Evolutionary conservation across 2,113 vertebrate genomes (phyloP).

Genomic region (Castor canadensis): DNA sequence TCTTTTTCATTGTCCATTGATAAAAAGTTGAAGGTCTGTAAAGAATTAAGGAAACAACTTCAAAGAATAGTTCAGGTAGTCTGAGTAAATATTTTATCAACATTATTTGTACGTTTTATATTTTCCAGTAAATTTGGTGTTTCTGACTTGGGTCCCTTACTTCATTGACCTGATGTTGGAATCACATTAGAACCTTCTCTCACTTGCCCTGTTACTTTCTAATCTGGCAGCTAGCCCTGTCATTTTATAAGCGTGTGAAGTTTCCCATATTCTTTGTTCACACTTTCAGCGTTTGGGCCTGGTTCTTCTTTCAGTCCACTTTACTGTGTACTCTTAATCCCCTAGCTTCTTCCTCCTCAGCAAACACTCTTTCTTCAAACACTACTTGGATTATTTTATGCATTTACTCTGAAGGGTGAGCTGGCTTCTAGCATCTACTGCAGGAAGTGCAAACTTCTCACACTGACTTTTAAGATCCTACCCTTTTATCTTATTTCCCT

Average conservation of each 20-base stretch:
- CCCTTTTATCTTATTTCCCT: not conserved
- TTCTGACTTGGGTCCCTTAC: not conserved
- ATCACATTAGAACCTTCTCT: not conserved
- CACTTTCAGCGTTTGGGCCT: not conserved
- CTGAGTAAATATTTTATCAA: not conserved
- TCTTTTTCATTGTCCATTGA: conserved; percentile 39
- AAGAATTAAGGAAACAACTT: conserved; percentile 23
- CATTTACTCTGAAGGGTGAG: not conserved
- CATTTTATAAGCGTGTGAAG: not conserved
- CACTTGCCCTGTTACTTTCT: not conserved
- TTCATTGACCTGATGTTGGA: not conserved
- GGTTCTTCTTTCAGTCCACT: not conserved
- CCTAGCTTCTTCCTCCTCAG: not conserved
- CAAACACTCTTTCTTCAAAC: not conserved
- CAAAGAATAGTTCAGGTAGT: not conserved
- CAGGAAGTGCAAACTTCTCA: not conserved
- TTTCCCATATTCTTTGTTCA: not conserved
- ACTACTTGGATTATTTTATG: not conserved
- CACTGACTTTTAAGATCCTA: not conserved
- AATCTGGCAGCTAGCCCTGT: not conserved
- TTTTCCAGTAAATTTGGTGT: not conserved
- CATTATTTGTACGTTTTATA: not conserved
- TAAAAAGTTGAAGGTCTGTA: not conserved
- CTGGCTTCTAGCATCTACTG: not conserved
- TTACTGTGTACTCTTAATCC: not conserved